Conservation (phyloP, 2,888 invertebrate species). For the Aporophyla lueneburgensis region DNA sequence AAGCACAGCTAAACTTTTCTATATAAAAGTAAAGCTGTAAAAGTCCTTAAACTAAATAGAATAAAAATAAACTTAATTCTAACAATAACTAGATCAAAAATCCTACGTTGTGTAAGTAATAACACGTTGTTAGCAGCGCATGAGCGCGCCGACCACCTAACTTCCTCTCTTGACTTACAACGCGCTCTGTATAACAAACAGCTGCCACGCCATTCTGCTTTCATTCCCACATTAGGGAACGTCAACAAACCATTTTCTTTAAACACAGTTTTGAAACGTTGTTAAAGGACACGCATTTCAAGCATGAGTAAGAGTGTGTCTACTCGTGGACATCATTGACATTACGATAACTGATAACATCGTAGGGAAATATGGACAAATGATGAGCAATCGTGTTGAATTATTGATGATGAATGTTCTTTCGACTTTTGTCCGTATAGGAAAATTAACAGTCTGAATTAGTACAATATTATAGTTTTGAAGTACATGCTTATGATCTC, state of each 20-base stretch:
- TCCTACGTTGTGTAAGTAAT: conserved; percentile 48
- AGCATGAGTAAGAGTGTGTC: not conserved
- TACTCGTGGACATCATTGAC: not conserved
- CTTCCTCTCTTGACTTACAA: conserved; percentile 56
- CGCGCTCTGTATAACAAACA: conserved; percentile 63
- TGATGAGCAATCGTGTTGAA: not conserved
- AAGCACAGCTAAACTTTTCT: not conserved
- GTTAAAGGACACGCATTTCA: conserved; percentile 8
- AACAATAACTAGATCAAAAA: conserved; percentile 46
- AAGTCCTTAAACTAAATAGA: not conserved
- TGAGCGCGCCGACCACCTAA: conserved; percentile 49
- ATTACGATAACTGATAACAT: not conserved
- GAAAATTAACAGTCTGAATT: not conserved
- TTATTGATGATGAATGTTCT: not conserved
- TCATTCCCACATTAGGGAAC: conserved; percentile 58
- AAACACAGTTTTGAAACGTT: conserved; percentile 41
- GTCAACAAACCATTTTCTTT: conserved; percentile 63
- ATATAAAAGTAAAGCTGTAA: not conserved
- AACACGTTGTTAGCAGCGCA: conserved; percentile 47
- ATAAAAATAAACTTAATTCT: conserved; percentile 17
- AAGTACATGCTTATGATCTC: conserved; percentile 38
- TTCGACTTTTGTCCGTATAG: not conserved
- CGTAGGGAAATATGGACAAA: not conserved
- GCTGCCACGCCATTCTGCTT: conserved; percentile 44
- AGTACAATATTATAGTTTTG: not conserved